phyloP scores from a whole-genome alignment of 1,140 invertebrate genomes.

The Ostrea denselamellosa region DNA sequence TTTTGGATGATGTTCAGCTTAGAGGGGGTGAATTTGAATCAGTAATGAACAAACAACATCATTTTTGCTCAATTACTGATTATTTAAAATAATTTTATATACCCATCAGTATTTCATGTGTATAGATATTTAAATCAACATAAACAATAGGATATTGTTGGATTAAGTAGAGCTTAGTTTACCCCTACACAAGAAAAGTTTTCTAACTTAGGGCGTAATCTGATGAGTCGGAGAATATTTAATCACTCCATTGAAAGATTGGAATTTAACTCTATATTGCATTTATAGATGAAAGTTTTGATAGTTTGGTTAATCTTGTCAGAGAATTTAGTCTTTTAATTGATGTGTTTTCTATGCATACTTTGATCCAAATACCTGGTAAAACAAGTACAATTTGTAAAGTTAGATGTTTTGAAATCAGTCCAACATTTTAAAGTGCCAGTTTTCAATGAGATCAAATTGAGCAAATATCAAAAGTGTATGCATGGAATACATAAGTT shows the following conservation, averaged over 20 bases:
- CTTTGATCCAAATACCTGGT: conserved; percentile 3
- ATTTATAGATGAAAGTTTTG: background rate
- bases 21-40: conserved; percentile 14
- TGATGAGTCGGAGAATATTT: background rate
- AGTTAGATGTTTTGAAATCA: background rate
- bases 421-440: conserved; percentile 13
- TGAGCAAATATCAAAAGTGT: conserved; percentile 12
- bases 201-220: background rate
- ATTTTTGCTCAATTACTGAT: conserved; percentile 1
- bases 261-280: background rate
- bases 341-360: background rate
- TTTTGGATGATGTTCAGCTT: background rate
- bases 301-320: background rate
- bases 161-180: background rate
- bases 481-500: background rate
- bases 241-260: background rate
- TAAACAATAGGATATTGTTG: background rate
- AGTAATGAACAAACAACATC: conserved; percentile 3
- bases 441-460: conserved; percentile 19
- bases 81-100: background rate
- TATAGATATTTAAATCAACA: background rate
- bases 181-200: background rate
- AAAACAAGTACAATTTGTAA: background rate
- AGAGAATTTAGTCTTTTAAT: background rate
- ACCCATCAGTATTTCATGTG: background rate